Evolutionary conservation across 1,140 invertebrate genomes (phyloP).

Genomic region (Ceratitis capitata): DNA sequence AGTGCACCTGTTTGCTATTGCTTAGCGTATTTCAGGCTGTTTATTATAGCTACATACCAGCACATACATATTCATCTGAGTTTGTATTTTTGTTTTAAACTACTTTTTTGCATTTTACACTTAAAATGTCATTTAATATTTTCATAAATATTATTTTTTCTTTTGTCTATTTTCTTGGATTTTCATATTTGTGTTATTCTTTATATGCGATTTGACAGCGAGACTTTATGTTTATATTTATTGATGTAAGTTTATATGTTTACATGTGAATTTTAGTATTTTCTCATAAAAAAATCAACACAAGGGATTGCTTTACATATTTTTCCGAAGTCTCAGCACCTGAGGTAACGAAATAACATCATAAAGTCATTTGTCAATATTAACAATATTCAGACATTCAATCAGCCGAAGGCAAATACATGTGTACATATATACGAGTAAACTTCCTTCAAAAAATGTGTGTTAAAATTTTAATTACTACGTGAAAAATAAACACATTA

Average conservation of each 20-base stretch:
- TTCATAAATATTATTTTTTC: too few relatives aligned
- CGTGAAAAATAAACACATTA: too few relatives aligned
- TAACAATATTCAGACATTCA: background rate
- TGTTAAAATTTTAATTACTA: too few relatives aligned
- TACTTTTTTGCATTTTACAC: background rate
- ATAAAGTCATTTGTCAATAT: background rate
- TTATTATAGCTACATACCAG: too few relatives aligned
- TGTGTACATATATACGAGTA: background rate
- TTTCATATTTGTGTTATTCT: too few relatives aligned
- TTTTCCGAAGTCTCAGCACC: background rate
- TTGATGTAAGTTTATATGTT: background rate
- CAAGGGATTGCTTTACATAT: background rate
- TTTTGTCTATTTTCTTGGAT: too few relatives aligned
- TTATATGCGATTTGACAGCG: too few relatives aligned
- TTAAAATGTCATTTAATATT: too few relatives aligned
- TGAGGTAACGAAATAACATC: background rate
- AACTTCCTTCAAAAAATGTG: background rate
- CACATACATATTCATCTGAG: background rate
- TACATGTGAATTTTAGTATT: background rate
- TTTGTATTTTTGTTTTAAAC: background rate
- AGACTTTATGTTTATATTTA: too few relatives aligned
- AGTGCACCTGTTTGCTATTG: background rate
- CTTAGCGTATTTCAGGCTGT: too few relatives aligned
- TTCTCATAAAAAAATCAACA: background rate
- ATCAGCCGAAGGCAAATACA: background rate